Conservation (phyloP, 2,797 vertebrate genomes). For the Spinibarbus caldwelli region DNA sequence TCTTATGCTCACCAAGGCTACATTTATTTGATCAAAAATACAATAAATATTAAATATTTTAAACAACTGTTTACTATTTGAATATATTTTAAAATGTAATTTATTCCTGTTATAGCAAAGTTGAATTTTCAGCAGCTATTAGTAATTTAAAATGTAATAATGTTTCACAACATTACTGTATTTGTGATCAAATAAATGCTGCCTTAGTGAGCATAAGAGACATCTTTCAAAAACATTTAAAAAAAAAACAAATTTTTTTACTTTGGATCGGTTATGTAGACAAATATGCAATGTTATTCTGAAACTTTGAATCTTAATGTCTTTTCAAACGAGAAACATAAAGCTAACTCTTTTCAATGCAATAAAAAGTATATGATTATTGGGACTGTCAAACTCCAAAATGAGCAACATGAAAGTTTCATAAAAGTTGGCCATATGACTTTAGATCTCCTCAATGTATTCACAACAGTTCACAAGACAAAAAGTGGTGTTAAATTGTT, state of each 20-base stretch:
- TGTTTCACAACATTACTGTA: neutral
- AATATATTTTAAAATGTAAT: neutral
- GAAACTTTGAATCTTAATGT: conserved; percentile 51
- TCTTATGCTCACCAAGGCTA: too few relatives aligned
- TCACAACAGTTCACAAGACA: neutral
- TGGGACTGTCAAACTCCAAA: neutral
- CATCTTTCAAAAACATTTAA: neutral
- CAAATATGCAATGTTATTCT: conserved; percentile 71
- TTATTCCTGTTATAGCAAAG: neutral
- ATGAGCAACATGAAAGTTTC: neutral
- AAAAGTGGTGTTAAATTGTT: rapidly evolving
- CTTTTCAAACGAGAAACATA: conserved; percentile 42
- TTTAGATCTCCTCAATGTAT: neutral
- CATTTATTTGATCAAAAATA: neutral
- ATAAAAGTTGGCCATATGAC: neutral
- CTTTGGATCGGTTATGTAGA: neutral
- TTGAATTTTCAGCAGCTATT: neutral
- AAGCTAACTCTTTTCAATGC: conserved; percentile 34
- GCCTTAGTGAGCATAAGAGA: neutral
- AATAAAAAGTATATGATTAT: neutral
- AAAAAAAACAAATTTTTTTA: neutral
- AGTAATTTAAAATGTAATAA: neutral
- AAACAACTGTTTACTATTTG: neutral
- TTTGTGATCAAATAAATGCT: neutral
- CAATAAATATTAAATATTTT: neutral